Percentiles rank a stretch among this genome's conserved stretches.
Evolutionary conservation across 2,888 invertebrate genomes (phyloP).

Genomic region (Ceraclea dissimilis): DNA sequence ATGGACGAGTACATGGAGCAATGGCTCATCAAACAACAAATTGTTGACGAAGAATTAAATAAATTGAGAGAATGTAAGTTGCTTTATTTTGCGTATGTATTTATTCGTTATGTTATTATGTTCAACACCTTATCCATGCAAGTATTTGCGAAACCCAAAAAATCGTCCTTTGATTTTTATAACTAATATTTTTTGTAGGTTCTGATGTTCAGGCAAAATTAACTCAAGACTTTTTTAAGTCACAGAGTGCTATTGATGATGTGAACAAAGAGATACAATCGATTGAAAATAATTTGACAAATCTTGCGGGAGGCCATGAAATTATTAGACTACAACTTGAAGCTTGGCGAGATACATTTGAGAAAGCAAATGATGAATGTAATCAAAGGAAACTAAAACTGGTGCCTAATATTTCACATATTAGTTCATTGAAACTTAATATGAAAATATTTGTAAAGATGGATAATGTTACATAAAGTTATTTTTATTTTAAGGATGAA

Average conservation of each 20-base stretch:
- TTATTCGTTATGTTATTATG: no score
- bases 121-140: no score
- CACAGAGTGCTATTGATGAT: neutral
- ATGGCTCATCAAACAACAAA: neutral
- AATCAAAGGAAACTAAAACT: neutral
- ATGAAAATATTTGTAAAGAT: no score
- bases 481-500: conserved; percentile 20
- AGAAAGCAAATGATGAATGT: conserved; percentile 1
- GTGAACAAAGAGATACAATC: neutral
- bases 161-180: no score
- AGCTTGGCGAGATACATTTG: conserved; percentile 7
- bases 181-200: no score
- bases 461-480: no score
- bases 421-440: no score
- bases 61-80: neutral
- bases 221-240: no score
- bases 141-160: no score
- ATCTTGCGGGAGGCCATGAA: neutral
- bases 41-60: neutral
- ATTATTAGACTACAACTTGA: conserved; percentile 14
- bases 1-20: neutral
- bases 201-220: no score
- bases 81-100: no score
- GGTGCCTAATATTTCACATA: no score
- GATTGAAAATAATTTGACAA: neutral